These are phyloP conservation scores for Actenoides hombroni DNA, from an alignment of 2,113 vertebrate genomes.

Conservation along the genomic window DNA sequence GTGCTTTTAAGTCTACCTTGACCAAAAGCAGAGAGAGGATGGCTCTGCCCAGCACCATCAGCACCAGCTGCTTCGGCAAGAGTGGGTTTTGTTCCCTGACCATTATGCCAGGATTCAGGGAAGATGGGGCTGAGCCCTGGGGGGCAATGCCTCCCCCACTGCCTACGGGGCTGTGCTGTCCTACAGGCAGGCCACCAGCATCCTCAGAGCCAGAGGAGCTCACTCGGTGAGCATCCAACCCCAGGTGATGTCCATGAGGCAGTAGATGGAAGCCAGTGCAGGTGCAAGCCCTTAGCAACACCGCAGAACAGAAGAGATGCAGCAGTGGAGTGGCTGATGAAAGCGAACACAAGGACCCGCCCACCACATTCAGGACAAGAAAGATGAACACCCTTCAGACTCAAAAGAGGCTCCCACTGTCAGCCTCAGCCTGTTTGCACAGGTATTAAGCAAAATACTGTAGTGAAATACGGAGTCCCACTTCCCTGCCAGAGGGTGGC, in stretches of 20 bases:
- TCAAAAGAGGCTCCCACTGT: background rate
- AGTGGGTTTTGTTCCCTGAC: background rate
- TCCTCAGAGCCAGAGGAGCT: background rate
- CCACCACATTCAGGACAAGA: background rate
- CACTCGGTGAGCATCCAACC: background rate
- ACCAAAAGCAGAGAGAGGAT: background rate
- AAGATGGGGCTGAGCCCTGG: background rate
- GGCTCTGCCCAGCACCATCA: background rate
- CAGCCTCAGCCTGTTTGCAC: constrained; percentile 16
- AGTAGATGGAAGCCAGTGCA: background rate
- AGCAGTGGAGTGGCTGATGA: background rate
- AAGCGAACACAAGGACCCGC: background rate
- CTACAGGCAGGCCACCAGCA: background rate
- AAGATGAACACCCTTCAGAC: background rate
- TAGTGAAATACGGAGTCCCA: constrained; percentile 7
- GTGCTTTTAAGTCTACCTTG: background rate
- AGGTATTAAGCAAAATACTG: background rate
- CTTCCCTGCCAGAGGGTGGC: background rate
- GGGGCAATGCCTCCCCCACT: background rate
- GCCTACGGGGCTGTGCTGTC: background rate
- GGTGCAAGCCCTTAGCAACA: background rate
- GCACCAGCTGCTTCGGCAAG: background rate
- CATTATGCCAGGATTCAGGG: background rate
- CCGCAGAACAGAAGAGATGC: background rate
- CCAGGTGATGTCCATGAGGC: background rate